Conservation (phyloP, 1,140 invertebrate genomes). For the Drosophila ambigua region DNA sequence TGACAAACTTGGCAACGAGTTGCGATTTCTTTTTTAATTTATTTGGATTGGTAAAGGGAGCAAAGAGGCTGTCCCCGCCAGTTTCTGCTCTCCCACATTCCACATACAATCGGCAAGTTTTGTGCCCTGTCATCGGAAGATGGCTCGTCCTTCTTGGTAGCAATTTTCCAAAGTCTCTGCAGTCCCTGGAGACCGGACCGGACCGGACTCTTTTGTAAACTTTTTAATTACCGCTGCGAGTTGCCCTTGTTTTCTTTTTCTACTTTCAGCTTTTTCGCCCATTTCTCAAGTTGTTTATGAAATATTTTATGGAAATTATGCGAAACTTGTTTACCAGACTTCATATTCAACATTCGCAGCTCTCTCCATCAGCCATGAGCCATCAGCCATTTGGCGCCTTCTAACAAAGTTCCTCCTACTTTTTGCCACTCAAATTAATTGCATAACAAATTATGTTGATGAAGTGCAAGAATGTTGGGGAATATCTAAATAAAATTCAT, state of each 20-base stretch:
- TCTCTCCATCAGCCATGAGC: constrained; percentile 1
- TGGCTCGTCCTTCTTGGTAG: constrained; percentile 19
- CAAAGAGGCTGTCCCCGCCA: background rate
- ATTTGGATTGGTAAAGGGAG: constrained; percentile 42
- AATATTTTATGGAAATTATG: constrained; percentile 67
- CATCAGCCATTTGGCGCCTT: constrained; percentile 44
- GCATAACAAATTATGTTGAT: constrained; percentile 62
- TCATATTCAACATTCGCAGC: constrained; percentile 39
- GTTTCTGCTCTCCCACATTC: constrained; percentile 12
- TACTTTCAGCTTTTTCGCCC: constrained; percentile 12
- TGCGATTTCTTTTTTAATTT: constrained; percentile 70
- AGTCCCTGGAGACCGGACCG: background rate
- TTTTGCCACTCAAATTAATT: constrained; percentile 65
- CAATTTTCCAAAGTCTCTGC: constrained; percentile 36
- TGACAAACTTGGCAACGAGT: constrained; percentile 76
- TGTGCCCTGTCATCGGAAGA: constrained; percentile 41
- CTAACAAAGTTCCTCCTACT: constrained; percentile 44
- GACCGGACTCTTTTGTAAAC: constrained; percentile 53
- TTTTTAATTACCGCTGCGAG: constrained; percentile 72
- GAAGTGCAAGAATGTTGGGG: constrained; percentile 42
- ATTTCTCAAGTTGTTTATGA: constrained; percentile 59
- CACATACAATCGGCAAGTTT: constrained; percentile 62
- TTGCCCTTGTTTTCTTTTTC: constrained; percentile 33
- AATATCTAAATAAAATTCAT: background rate
- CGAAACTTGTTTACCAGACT: constrained; percentile 63